Percentiles rank a stretch among this genome's conserved stretches.
These are phyloP conservation scores for Coremacera marginata DNA, from an alignment of 2,888 invertebrate species.

Conservation along the genomic window DNA sequence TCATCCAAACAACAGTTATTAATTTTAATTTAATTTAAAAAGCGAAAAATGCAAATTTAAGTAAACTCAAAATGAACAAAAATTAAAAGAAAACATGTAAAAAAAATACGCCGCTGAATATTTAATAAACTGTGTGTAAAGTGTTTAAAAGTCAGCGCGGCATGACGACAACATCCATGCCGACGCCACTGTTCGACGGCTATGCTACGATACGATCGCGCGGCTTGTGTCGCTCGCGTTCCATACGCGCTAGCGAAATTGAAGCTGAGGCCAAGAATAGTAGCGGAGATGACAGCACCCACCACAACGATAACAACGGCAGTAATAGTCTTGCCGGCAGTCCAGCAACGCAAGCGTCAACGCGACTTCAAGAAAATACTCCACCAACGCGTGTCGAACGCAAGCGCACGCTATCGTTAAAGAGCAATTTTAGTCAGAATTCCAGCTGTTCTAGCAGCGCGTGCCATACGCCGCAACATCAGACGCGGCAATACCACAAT, in stretches of 20 bases:
- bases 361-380: not conserved
- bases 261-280: conserved; percentile 56
- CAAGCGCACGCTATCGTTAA: conserved; percentile 61
- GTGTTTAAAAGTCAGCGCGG: not conserved
- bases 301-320: not conserved
- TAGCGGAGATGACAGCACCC: conserved; percentile 31
- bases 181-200: conserved; percentile 81
- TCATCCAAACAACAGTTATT: not conserved
- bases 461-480: conserved; percentile 32
- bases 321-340: not conserved
- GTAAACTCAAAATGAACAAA: conserved; percentile 6
- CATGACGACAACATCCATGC: conserved; percentile 48
- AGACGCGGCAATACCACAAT: conserved; percentile 40
- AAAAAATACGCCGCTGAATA: not conserved
- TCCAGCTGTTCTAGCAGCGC: conserved; percentile 47
- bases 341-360: not conserved
- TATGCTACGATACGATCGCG: conserved; percentile 87
- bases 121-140: not conserved
- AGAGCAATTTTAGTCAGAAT: conserved; percentile 59
- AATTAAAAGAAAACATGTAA: not conserved
- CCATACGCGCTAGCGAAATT: conserved; percentile 63
- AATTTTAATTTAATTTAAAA: not conserved
- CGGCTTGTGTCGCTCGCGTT: conserved; percentile 68
- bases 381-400: conserved; percentile 52
- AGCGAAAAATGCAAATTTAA: not conserved